Evolutionary conservation across 1,140 invertebrate species (phyloP).

Genomic region (Manduca sexta): DNA sequence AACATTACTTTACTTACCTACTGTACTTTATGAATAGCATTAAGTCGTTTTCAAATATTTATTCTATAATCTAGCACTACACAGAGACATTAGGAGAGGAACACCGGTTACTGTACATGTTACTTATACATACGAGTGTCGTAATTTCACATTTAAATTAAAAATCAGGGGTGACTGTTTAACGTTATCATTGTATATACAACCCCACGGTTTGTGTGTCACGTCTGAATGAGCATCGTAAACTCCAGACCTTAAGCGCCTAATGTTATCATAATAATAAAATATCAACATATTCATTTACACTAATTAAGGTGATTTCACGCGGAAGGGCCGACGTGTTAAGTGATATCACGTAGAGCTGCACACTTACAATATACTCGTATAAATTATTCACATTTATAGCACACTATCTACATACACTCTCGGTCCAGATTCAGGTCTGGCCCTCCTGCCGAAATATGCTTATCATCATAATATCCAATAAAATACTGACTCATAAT

Average conservation of each 20-base stretch:
- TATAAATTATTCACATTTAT: slow-evolving; percentile 73
- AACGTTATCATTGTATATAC: slow-evolving; percentile 51
- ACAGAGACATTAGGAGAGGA: slow-evolving; percentile 65
- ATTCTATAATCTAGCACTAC: slow-evolving; percentile 55
- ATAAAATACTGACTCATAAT: slow-evolving; percentile 72
- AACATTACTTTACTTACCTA: slow-evolving; percentile 35
- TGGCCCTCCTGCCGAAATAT: slow-evolving; percentile 60
- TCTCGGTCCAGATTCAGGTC: slow-evolving; percentile 51
- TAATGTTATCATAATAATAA: slow-evolving; percentile 59
- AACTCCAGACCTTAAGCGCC: slow-evolving; percentile 46
- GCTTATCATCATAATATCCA: slow-evolving; percentile 54
- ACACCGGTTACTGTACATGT: slow-evolving; percentile 68
- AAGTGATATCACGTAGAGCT: slow-evolving; percentile 68
- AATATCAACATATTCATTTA: slow-evolving; percentile 65
- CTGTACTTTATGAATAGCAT: slow-evolving; percentile 43
- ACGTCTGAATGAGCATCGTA: slow-evolving; percentile 58
- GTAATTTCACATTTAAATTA: slow-evolving; percentile 54
- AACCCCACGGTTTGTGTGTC: slow-evolving; percentile 39
- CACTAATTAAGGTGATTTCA: slow-evolving; percentile 41
- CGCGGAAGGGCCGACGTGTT: slow-evolving; percentile 53
- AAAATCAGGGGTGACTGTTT: slow-evolving; percentile 34
- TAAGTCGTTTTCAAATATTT: slow-evolving; percentile 38
- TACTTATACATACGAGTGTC: slow-evolving; percentile 33
- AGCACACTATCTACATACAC: slow-evolving; percentile 72
- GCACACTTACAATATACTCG: slow-evolving; percentile 70